phyloP scores from a whole-genome alignment of 2,797 vertebrate species.

The Hoplostethus mediterraneus region DNA sequence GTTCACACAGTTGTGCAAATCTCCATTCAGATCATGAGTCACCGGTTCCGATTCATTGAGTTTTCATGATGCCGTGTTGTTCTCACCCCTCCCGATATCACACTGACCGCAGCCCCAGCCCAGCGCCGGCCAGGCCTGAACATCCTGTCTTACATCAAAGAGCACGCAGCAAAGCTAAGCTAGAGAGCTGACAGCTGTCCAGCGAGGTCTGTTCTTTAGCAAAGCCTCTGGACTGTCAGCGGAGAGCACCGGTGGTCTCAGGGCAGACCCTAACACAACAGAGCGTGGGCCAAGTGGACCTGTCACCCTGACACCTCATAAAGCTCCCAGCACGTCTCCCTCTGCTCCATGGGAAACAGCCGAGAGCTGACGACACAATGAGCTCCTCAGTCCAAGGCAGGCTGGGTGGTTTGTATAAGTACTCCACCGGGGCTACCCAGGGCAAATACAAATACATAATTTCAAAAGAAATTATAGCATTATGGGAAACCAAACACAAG shows the following conservation, averaged over 20 bases:
- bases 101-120: conserved; percentile 50
- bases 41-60: conserved; percentile 43
- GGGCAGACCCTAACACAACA: conserved; percentile 53
- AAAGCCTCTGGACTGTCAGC: conserved; percentile 33
- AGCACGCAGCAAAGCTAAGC: conserved; percentile 9
- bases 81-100: conserved; percentile 49
- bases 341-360: conserved; percentile 58
- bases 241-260: conserved; percentile 21
- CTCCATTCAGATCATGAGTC: conserved; percentile 39
- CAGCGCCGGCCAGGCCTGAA: conserved; percentile 14
- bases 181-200: conserved; percentile 50
- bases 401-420: conserved; percentile 70
- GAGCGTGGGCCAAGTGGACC: conserved; percentile 51
- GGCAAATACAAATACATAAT: conserved; percentile 61
- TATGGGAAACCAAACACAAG: conserved; percentile 60
- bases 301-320: conserved; percentile 71
- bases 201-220: conserved; percentile 40
- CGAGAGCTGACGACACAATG: conserved; percentile 49
- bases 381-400: conserved; percentile 44
- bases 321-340: conserved; percentile 58
- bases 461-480: conserved; percentile 63
- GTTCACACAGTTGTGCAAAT: conserved; percentile 14
- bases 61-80: conserved; percentile 14
- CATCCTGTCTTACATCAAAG: conserved; percentile 57
- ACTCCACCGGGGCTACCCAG: conserved; percentile 43